Evolutionary conservation across 2,888 invertebrate species (phyloP).

Genomic region (Drosophila monieri): DNA sequence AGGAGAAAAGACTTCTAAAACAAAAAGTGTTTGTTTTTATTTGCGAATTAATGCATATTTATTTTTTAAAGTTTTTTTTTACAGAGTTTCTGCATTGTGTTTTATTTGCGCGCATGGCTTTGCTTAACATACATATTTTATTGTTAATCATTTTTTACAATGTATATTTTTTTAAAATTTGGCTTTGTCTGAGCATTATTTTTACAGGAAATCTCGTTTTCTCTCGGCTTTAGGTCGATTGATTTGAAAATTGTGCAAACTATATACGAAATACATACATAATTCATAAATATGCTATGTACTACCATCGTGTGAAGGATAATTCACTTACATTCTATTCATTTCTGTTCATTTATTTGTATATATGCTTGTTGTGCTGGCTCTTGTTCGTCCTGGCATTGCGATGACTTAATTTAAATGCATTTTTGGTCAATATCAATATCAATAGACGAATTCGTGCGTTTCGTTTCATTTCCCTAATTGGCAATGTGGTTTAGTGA

Average conservation of each 20-base stretch:
- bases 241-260: conserved; percentile 57
- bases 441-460: conserved; percentile 40
- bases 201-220: conserved; percentile 57
- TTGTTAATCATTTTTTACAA: conserved; percentile 60
- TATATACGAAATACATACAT: conserved; percentile 43
- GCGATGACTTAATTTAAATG: conserved; percentile 58
- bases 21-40: not conserved
- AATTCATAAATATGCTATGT: conserved; percentile 21
- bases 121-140: conserved; percentile 42
- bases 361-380: conserved; percentile 28
- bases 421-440: conserved; percentile 58
- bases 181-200: conserved; percentile 67
- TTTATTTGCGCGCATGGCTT: conserved; percentile 13
- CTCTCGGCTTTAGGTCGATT: conserved; percentile 29
- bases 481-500: conserved; percentile 53
- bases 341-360: conserved; percentile 45
- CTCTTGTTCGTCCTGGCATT: conserved; percentile 32
- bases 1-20: not conserved
- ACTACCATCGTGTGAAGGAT: conserved; percentile 18
- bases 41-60: conserved; percentile 39
- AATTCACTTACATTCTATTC: conserved; percentile 30
- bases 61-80: conserved; percentile 33
- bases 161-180: conserved; percentile 63
- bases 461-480: conserved; percentile 51
- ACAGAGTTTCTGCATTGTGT: conserved; percentile 30